Evolutionary conservation across 2,113 vertebrate genomes (phyloP).

Genomic region (Nothobranchius kuhntae): DNA sequence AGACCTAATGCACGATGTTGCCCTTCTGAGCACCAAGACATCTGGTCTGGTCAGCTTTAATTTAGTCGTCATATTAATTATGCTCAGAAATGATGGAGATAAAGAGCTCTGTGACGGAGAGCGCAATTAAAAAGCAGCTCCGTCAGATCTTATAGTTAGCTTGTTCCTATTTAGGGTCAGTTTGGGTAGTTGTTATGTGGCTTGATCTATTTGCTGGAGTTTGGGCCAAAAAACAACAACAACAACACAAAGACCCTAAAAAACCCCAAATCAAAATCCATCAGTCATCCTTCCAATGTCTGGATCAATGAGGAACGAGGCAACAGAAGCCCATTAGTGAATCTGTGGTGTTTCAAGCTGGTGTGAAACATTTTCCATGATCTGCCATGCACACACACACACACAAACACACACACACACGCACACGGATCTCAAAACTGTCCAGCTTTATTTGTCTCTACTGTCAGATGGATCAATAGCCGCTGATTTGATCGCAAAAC

Average conservation of each 20-base stretch:
- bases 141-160: slow-evolving; percentile 49
- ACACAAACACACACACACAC: slow-evolving; percentile 1
- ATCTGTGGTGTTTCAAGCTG: slow-evolving; percentile 52
- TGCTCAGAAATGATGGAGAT: slow-evolving; percentile 11
- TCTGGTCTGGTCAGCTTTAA: slow-evolving; percentile 24
- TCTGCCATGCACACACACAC: not conserved
- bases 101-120: not conserved
- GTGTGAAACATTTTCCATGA: slow-evolving; percentile 34
- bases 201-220: slow-evolving; percentile 45
- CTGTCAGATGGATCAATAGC: slow-evolving; percentile 73
- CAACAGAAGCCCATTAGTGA: slow-evolving; percentile 63
- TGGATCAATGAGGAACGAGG: slow-evolving; percentile 67
- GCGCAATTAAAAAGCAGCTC: slow-evolving; percentile 18
- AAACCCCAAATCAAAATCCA: slow-evolving; percentile 61
- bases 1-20: slow-evolving; percentile 24
- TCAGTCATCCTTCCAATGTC: slow-evolving; percentile 31
- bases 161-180: slow-evolving; percentile 30
- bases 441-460: slow-evolving; percentile 64
- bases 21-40: slow-evolving; percentile 32
- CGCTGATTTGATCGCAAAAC: slow-evolving; percentile 66
- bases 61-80: slow-evolving; percentile 39
- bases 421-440: slow-evolving; percentile 22
- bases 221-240: slow-evolving; percentile 16
- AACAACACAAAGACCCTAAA: slow-evolving; percentile 25
- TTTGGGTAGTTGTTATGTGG: slow-evolving; percentile 25